Percentiles rank a stretch among this genome's conserved stretches.
phyloP scores from a whole-genome alignment of 1,140 invertebrate species.

The Drosophila simulans region DNA sequence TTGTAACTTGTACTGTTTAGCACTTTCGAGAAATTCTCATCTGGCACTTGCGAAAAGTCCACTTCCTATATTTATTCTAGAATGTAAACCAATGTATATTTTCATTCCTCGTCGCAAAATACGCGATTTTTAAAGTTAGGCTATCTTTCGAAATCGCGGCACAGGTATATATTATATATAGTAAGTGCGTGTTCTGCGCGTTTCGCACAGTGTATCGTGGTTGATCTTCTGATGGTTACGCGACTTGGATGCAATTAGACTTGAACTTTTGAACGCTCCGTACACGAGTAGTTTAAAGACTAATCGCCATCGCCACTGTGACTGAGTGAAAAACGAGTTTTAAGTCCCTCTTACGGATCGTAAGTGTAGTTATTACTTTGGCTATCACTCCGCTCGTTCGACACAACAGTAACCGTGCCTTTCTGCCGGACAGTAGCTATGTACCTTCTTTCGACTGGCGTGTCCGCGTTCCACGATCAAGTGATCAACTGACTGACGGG shows the following conservation, averaged over 20 bases:
- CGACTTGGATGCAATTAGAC: conserved; percentile 47
- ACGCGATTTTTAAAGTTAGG: neutral
- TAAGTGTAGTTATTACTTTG: conserved; percentile 29
- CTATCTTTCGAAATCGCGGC: too few relatives aligned
- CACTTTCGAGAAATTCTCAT: neutral
- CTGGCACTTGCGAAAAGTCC: neutral
- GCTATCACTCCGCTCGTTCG: conserved; percentile 18
- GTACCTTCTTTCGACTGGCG: conserved; percentile 52
- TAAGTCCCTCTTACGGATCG: conserved; percentile 27
- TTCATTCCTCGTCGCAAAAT: neutral
- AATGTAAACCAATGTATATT: neutral
- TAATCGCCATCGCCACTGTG: conserved; percentile 29
- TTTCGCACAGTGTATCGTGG: conserved; percentile 25
- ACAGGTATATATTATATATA: too few relatives aligned
- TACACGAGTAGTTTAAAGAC: conserved; percentile 40
- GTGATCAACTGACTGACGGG: conserved; percentile 73
- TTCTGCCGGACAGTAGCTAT: conserved; percentile 14
- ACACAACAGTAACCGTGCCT: neutral
- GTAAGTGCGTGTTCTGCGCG: neutral
- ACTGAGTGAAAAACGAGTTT: conserved; percentile 33
- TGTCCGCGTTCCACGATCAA: conserved; percentile 71
- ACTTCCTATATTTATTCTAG: neutral
- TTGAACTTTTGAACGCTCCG: conserved; percentile 70
- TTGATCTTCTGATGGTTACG: conserved; percentile 17
- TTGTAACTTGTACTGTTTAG: too few relatives aligned